phyloP scores from a whole-genome alignment of 1,140 invertebrate genomes.

The Lethrus apterus region DNA sequence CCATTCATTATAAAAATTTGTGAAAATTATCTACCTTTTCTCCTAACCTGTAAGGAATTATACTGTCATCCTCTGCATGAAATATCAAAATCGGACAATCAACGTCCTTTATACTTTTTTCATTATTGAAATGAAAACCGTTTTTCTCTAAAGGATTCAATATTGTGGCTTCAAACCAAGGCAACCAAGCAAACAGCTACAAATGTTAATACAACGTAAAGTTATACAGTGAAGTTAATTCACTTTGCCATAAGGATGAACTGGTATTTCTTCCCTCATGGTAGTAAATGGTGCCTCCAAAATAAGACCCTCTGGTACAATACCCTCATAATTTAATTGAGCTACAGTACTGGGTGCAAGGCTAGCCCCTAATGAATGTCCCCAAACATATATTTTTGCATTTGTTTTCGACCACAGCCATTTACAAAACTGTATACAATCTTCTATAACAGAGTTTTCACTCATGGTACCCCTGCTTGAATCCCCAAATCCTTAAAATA shows the following conservation, averaged over 20 bases:
- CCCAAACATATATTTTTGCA: slow-evolving; percentile 34
- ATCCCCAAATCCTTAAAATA: slow-evolving; percentile 33
- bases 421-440: slow-evolving; percentile 32
- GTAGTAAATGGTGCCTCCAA: slow-evolving; percentile 35
- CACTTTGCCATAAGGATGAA: slow-evolving; percentile 31
- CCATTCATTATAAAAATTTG: neutral
- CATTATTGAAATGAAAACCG: slow-evolving; percentile 34
- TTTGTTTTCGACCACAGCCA: slow-evolving; percentile 27
- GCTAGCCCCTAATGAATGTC: slow-evolving; percentile 34
- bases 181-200: slow-evolving; percentile 32
- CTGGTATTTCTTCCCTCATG: slow-evolving; percentile 32
- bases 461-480: slow-evolving; percentile 28
- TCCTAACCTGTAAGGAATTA: slow-evolving; percentile 34
- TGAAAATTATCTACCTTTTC: slow-evolving; percentile 21
- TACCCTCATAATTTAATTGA: slow-evolving; percentile 18
- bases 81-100: slow-evolving; percentile 33
- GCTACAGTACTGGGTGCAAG: slow-evolving; percentile 25
- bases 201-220: slow-evolving; percentile 7
- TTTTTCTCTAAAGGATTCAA: slow-evolving; percentile 55
- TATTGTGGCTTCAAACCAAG: slow-evolving; percentile 49
- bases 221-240: slow-evolving; percentile 8
- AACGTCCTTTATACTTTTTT: slow-evolving; percentile 24
- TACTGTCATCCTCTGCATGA: slow-evolving; percentile 34
- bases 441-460: slow-evolving; percentile 31
- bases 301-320: slow-evolving; percentile 26